Evolutionary conservation across 2,888 invertebrate species (phyloP).

Genomic region (Ethmia dodecea): DNA sequence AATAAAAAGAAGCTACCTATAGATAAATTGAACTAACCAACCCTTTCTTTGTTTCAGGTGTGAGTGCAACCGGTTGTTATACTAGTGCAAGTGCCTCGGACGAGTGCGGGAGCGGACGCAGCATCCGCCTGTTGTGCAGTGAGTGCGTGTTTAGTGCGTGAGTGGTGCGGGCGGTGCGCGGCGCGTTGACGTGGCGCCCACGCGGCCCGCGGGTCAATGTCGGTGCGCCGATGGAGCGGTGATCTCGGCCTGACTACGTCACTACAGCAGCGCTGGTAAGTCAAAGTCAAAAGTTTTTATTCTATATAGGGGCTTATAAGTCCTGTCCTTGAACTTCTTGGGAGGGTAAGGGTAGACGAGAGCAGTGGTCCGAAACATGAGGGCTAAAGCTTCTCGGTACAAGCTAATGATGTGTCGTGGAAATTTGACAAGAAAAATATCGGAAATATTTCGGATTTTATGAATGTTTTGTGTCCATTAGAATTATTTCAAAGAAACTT

Average conservation of each 20-base stretch:
- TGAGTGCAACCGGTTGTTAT: slow-evolving; percentile 18
- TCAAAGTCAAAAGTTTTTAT: too few species aligned
- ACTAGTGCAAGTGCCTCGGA: slow-evolving; percentile 7
- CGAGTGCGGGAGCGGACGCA: background rate
- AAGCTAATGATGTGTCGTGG: too few species aligned
- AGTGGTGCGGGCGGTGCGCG: slow-evolving; percentile 29
- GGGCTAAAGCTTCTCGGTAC: too few species aligned
- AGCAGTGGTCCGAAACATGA: too few species aligned
- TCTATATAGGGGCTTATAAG: too few species aligned
- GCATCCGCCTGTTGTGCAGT: slow-evolving; percentile 17
- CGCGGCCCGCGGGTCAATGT: slow-evolving; percentile 63
- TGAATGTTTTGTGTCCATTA: too few species aligned
- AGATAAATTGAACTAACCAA: slow-evolving; percentile 14
- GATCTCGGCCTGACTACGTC: slow-evolving; percentile 67
- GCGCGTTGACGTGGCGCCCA: slow-evolving; percentile 54
- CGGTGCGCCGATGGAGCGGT: slow-evolving; percentile 75
- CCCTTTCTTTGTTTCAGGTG: slow-evolving; percentile 51
- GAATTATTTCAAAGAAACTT: too few species aligned
- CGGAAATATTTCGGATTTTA: too few species aligned
- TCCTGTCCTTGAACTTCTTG: too few species aligned
- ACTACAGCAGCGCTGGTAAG: slow-evolving; percentile 73
- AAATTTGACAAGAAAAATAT: too few species aligned
- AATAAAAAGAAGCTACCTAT: too few species aligned
- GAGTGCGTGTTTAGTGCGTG: slow-evolving; percentile 27
- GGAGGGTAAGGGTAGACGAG: too few species aligned